These are phyloP conservation scores for Asbolus verrucosus DNA, from an alignment of 1,140 invertebrate species.

Conservation along the genomic window DNA sequence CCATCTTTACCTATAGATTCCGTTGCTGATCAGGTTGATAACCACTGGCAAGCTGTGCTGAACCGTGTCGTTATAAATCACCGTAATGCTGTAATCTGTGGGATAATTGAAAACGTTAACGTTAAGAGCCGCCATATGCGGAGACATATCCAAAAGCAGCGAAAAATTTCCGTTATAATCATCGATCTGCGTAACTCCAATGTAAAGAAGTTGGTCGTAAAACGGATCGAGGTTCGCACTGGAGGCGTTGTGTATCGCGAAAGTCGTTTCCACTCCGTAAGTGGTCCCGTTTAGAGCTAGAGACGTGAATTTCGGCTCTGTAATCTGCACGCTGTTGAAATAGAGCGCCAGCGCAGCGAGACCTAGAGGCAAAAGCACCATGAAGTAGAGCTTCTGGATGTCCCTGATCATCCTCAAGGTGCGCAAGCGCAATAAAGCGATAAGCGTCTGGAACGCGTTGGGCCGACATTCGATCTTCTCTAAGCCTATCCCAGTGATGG, in stretches of 20 bases:
- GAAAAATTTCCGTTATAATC: constrained; percentile 75
- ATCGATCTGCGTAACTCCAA: constrained; percentile 68
- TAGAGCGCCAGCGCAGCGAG: constrained; percentile 77
- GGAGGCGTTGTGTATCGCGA: constrained; percentile 67
- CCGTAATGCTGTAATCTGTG: constrained; percentile 69
- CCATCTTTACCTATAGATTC: constrained; percentile 68
- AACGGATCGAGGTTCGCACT: constrained; percentile 63
- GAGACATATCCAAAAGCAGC: constrained; percentile 70
- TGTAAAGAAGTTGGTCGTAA: constrained; percentile 56
- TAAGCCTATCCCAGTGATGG: constrained; percentile 66
- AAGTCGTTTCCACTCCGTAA: constrained; percentile 67
- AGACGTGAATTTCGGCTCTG: constrained; percentile 73
- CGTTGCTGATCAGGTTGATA: constrained; percentile 80
- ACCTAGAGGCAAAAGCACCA: constrained; percentile 72
- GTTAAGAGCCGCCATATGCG: constrained; percentile 76
- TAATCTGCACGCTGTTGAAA: constrained; percentile 74
- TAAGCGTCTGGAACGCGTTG: constrained; percentile 67
- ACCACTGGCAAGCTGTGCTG: constrained; percentile 83
- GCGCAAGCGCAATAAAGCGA: constrained; percentile 69
- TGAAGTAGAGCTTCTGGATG: constrained; percentile 72
- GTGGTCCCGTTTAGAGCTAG: constrained; percentile 70
- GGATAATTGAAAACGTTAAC: constrained; percentile 70
- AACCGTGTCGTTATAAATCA: constrained; percentile 83
- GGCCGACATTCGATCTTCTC: constrained; percentile 69
- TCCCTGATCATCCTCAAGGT: constrained; percentile 70